phyloP scores from a whole-genome alignment of 2,888 invertebrate species.

The Dryadula phaetusa region DNA sequence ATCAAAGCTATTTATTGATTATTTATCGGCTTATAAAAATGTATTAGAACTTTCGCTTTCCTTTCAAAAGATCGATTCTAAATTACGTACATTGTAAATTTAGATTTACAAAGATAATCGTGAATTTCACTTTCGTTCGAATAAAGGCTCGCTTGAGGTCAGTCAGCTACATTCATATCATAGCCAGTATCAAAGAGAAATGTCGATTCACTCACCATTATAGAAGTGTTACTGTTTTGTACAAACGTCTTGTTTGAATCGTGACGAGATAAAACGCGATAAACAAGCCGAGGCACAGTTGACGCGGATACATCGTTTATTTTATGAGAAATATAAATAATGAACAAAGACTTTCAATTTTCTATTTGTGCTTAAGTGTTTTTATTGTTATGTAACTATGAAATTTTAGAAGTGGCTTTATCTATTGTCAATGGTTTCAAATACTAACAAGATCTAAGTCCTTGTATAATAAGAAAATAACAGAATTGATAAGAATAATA shows the following conservation, averaged over 20 bases:
- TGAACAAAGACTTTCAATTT: constrained; percentile 36
- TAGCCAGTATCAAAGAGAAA: constrained; percentile 56
- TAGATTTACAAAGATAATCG: constrained; percentile 45
- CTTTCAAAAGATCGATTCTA: constrained; percentile 55
- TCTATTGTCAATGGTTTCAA: too few species aligned
- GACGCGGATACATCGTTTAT: constrained; percentile 62
- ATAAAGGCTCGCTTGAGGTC: constrained; percentile 48
- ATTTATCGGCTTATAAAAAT: constrained; percentile 44
- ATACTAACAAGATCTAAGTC: too few species aligned
- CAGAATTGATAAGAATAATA: too few species aligned
- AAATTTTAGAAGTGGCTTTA: neutral
- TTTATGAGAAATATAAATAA: constrained; percentile 49
- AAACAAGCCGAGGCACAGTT: constrained; percentile 57
- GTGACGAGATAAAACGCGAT: constrained; percentile 72
- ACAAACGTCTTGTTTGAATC: constrained; percentile 69
- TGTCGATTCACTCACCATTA: constrained; percentile 61
- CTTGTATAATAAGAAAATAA: too few species aligned
- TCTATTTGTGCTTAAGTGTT: constrained; percentile 2
- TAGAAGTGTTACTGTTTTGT: constrained; percentile 64
- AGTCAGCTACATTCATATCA: constrained; percentile 50
- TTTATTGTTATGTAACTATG: neutral
- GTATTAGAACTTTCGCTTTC: constrained; percentile 65
- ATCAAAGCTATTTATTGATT: constrained; percentile 51
- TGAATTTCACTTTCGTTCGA: constrained; percentile 67
- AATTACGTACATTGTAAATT: constrained; percentile 64